Base-by-base conservation (phyloP, 1,140 invertebrate species). In the Cyphomyrmex costatus region DNA sequence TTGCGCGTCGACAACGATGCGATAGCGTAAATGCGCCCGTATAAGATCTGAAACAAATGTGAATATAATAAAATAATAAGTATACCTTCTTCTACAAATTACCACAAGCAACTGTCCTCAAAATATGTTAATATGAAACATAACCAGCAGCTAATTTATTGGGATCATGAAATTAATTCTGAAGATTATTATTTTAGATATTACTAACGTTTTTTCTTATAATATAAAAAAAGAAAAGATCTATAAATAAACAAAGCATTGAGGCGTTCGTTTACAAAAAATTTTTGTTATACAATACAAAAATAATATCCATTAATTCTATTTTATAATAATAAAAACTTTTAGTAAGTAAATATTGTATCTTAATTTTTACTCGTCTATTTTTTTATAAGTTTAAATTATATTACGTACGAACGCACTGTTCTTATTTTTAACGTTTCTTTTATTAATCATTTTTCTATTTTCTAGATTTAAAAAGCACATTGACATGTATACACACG, bases 1-100 rank as follows among this genome's bases (percentile, higher is more conserved):
- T 89, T 77, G 79, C 86, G 73, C 80, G 79, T 36, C 86, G 63
- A 78, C 76, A n/a, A n/a, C n/a, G n/a, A n/a, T n/a, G n/a, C n/a
- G n/a, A n/a, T n/a, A 42, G 65, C 33, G 90, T 94, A 93, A 94
- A 94, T 95, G 92, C 77, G 88, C 94, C 94, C 94, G 90, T 94
- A 94, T 94, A 78, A 60, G 33, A 68, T 21, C 5, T 78, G 24
- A 19, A 42, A 65, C 24, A 27, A 27, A 27, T 65, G 56, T 65
- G 84, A 74, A 78, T n/a, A n/a, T n/a, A n/a, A n/a, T 84, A 83
- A 42, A 42, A 89, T 76, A 80, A 89, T 74, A 86, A 86, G 77
- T 86, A 70, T 42, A 42, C 36, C 56, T 84, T 74, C 51, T 24
- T 70, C 53, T 60, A 56, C 5, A 12, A 21, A 33, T 19, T 16